Evolutionary conservation across 1,140 invertebrate species (phyloP).

Genomic region (Schmidtea mediterranea): DNA sequence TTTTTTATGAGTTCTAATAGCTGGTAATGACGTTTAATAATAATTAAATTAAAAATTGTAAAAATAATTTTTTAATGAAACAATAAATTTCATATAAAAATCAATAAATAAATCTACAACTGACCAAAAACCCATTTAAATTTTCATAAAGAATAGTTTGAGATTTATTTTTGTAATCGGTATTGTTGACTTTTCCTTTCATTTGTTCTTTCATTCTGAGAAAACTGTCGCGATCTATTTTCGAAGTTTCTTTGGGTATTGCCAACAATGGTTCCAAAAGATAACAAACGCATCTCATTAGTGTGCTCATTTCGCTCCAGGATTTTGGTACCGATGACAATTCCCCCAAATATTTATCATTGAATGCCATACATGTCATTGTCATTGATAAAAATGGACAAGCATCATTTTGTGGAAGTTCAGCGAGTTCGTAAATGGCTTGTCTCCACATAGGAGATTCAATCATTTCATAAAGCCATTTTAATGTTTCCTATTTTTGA

Average conservation of each 20-base stretch:
- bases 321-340: not conserved
- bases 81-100: no score
- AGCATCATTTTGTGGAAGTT: constrained; percentile 1
- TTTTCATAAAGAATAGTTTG: no score
- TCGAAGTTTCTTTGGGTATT: not conserved
- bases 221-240: no score
- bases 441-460: constrained; percentile 3
- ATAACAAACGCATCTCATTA: not conserved
- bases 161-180: no score
- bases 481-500: not conserved
- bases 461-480: constrained; percentile 4
- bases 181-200: no score
- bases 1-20: no score
- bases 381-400: constrained; percentile 3
- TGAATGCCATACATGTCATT: constrained; percentile 1
- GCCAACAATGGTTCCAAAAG: not conserved
- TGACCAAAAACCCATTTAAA: no score
- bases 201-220: no score
- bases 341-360: not conserved
- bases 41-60: no score
- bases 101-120: no score
- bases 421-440: not conserved
- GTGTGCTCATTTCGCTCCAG: not conserved
- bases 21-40: no score
- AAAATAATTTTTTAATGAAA: no score